A percentile compares a stretch with the other conserved stretches of the same genome.
Evolutionary conservation across 2,888 invertebrate species (phyloP).

Genomic region (Nematopogon swammerdamellus): DNA sequence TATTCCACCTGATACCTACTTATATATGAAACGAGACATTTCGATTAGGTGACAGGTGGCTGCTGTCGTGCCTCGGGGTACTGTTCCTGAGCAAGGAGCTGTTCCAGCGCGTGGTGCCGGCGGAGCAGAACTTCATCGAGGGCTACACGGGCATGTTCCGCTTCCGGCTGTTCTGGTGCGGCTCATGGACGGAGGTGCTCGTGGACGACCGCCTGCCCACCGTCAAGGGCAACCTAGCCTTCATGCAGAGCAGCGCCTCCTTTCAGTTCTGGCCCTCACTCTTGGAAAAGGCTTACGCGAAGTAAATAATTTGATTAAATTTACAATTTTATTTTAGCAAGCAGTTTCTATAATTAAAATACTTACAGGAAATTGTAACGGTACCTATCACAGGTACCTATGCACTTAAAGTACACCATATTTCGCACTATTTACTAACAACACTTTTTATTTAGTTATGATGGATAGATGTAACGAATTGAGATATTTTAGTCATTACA

Average conservation of each 20-base stretch:
- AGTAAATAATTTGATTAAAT: too few relatives aligned
- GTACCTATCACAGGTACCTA: background rate
- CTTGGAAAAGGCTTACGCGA: conserved; percentile 90
- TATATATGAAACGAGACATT: too few relatives aligned
- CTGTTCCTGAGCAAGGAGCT: conserved; percentile 82
- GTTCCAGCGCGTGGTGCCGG: conserved; percentile 88
- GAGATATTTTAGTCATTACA: too few relatives aligned
- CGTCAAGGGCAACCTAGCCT: conserved; percentile 81
- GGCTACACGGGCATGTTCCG: conserved; percentile 79
- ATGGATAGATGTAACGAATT: too few relatives aligned
- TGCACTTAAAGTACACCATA: background rate
- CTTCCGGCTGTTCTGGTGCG: conserved; percentile 92
- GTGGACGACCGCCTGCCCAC: conserved; percentile 89
- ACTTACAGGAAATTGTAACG: too few relatives aligned
- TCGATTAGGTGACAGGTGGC: conserved; percentile 92
- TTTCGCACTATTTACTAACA: too few relatives aligned
- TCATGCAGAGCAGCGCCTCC: conserved; percentile 76
- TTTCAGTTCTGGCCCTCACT: conserved; percentile 88
- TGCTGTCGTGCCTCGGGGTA: conserved; percentile 84
- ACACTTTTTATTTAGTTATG: too few relatives aligned
- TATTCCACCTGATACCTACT: too few relatives aligned
- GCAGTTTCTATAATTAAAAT: too few relatives aligned
- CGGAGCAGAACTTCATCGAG: conserved; percentile 77
- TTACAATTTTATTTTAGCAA: conserved; percentile 1
- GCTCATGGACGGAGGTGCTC: conserved; percentile 83